Percentiles rank a stretch among this genome's conserved stretches.
phyloP scores from a whole-genome alignment of 2,113 vertebrate species.

The Dolichotis patagonum region DNA sequence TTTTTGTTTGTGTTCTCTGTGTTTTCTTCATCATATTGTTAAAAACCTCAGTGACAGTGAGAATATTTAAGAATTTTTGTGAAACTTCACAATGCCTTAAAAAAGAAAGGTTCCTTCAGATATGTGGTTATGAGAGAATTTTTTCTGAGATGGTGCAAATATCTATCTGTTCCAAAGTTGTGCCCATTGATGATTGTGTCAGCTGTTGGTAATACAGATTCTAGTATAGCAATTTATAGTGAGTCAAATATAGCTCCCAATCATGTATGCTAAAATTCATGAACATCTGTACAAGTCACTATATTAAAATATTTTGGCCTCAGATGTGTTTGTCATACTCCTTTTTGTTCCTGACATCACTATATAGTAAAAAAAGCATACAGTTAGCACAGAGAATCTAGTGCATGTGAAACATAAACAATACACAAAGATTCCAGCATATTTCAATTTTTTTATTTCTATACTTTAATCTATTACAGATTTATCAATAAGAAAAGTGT shows the following conservation, averaged over 20 bases:
- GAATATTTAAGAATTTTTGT: neutral
- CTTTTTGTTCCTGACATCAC: neutral
- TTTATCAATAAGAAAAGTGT: neutral
- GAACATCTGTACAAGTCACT: neutral
- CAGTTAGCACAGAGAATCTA: neutral
- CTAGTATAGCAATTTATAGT: neutral
- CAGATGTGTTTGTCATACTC: neutral
- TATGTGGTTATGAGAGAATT: neutral
- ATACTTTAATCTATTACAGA: neutral
- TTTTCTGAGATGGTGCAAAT: neutral
- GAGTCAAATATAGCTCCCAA: neutral
- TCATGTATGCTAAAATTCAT: neutral
- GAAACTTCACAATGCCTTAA: neutral
- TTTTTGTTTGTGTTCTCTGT: neutral
- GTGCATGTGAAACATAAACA: neutral
- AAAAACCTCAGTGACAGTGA: neutral
- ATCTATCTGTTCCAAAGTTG: neutral
- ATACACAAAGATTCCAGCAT: neutral
- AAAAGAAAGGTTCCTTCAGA: neutral
- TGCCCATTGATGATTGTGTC: neutral
- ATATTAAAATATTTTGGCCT: neutral
- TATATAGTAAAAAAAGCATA: neutral
- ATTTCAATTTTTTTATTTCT: neutral
- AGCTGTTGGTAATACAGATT: neutral
- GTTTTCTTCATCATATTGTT: neutral